Percentiles rank a stretch among this genome's conserved stretches.
Evolutionary conservation across 2,888 invertebrate species (phyloP).

Genomic region (Tetropium fuscum): DNA sequence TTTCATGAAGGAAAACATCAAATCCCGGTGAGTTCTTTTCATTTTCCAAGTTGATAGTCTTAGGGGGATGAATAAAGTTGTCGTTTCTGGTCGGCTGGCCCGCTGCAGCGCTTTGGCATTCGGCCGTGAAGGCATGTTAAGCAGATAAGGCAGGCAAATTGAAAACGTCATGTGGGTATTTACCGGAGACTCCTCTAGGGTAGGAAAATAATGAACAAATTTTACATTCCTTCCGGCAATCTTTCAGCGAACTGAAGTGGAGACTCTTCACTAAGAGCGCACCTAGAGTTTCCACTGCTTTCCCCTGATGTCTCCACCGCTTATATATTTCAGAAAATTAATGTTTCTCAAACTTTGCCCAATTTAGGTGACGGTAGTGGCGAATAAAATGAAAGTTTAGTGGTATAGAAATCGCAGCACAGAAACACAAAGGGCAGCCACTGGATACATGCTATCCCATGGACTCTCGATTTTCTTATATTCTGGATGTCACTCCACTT

Average conservation of each 20-base stretch:
- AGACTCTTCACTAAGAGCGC: conserved; percentile 6
- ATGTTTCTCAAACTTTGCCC: background rate
- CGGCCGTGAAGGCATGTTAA: conserved; percentile 33
- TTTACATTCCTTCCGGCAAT: conserved; percentile 21
- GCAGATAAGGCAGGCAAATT: conserved; percentile 41
- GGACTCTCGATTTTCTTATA: no score
- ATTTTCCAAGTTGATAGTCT: conserved; percentile 24
- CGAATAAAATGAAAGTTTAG: no score
- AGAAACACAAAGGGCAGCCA: no score
- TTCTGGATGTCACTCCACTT: no score
- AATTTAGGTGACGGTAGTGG: no score
- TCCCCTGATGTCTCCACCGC: conserved; percentile 6
- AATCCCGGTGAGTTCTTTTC: conserved; percentile 9
- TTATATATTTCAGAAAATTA: conserved; percentile 19
- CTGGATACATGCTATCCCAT: no score
- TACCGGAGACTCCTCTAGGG: conserved; percentile 30
- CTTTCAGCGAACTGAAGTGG: background rate
- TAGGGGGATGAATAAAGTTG: conserved; percentile 25
- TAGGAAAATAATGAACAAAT: conserved; percentile 40
- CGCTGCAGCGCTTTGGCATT: conserved; percentile 6
- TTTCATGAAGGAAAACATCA: conserved; percentile 20
- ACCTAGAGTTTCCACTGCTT: conserved; percentile 11
- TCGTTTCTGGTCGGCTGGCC: conserved; percentile 24
- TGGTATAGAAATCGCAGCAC: no score
- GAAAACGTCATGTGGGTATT: conserved; percentile 43